These are phyloP conservation scores for Procambarus clarkii DNA, from an alignment of 1,140 invertebrate species.

Conservation along the genomic window DNA sequence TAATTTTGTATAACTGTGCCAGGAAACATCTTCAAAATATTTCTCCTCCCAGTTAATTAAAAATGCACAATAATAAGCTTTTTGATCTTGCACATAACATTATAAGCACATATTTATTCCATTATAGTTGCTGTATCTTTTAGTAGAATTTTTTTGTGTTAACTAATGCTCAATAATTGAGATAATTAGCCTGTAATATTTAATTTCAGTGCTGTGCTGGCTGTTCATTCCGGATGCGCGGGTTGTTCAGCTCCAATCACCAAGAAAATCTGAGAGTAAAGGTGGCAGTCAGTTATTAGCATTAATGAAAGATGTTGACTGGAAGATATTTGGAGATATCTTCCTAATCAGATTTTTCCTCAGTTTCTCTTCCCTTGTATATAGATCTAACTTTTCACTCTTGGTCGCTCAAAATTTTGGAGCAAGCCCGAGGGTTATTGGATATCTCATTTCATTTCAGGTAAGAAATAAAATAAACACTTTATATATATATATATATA, in stretches of 20 bases:
- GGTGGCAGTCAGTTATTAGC: slow-evolving; percentile 71
- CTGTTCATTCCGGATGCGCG: slow-evolving; percentile 70
- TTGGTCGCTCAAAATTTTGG: slow-evolving; percentile 74
- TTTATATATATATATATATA: too few species aligned
- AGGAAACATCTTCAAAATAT: too few species aligned
- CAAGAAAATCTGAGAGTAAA: slow-evolving; percentile 54
- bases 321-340: slow-evolving; percentile 75
- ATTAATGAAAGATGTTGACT: slow-evolving; percentile 74
- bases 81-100: too few species aligned
- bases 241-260: not conserved
- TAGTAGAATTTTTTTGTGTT: too few species aligned
- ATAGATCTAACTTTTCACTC: slow-evolving; percentile 75
- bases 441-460: slow-evolving; percentile 76
- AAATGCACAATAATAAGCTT: too few species aligned
- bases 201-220: slow-evolving; percentile 73
- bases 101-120: too few species aligned
- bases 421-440: slow-evolving; percentile 74
- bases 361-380: slow-evolving; percentile 76
- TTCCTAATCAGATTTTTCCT: slow-evolving; percentile 76
- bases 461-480: slow-evolving; percentile 1
- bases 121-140: too few species aligned
- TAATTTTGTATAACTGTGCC: too few species aligned
- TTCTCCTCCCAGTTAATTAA: too few species aligned
- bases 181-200: not conserved
- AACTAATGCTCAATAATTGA: too few species aligned